Evolutionary conservation across 2,113 vertebrate genomes (phyloP), one percentile per base, ranked within the genome.

Genomic region (Pachypanchax playfairii): DNA sequence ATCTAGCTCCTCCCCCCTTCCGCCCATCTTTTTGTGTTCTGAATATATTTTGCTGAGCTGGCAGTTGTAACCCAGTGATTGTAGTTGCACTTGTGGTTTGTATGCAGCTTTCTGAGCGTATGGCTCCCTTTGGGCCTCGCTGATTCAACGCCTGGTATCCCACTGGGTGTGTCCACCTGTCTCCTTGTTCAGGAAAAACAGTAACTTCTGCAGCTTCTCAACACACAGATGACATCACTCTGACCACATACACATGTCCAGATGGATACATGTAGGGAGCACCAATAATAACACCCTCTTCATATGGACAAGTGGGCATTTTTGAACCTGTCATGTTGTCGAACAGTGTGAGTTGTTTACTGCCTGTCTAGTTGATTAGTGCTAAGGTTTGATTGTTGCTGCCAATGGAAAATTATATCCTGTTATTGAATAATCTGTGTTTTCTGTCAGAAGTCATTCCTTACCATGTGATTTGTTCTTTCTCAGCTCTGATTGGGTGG

Each of bases 401-500:
- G 70, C 65, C 26, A 20, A 15, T 42, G 31, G 44, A 47, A 62
- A 18, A 49, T 48, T 10, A 9, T 31, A 9, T 70, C 65, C 43
- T 49, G 55, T 36, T 17, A n/a, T 7, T 33, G 15, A 35, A 42
- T 50, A 18, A 58, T 62, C 36, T 65, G 52, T 26, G 47, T 63
- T 49, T 66, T 39, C 15, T 41, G 22, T 26, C 31, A 24, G 47
- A 31, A 71, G 50, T 61, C 42, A 55, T 43, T 9, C 21, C 33
- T n/a, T 18, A 18, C 4, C 4, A 6, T 41, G 28, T 65, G 4
- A 21, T 25, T 46, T 38, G 1, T 79, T 63, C 75, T 28, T 69
- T 63, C 36, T 73, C 90, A 96, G 95, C 76, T 86, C 93, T 0
- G 95, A 96, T 79, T 96, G 95, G 95, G 94, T 96, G 88, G 94